phyloP scores from a whole-genome alignment of 2,113 vertebrate species.

The Euleptes europaea region DNA sequence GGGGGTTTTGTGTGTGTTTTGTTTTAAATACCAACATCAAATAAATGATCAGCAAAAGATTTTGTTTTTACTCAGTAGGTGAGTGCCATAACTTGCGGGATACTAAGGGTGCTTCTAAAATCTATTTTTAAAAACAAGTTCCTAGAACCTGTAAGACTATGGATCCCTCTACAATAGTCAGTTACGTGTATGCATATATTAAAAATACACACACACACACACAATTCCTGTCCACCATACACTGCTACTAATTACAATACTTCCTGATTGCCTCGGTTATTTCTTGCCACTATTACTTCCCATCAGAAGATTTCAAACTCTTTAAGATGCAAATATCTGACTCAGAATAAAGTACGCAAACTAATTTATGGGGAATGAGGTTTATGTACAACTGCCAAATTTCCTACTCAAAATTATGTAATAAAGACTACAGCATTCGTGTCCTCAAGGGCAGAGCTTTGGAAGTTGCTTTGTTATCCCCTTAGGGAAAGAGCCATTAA shows the following conservation, averaged over 20 bases:
- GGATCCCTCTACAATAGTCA: not conserved
- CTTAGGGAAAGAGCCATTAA: constrained; percentile 11
- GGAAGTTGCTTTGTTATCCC: not conserved
- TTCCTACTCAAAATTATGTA: too few species aligned
- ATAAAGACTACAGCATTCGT: too few species aligned
- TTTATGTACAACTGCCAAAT: too few species aligned
- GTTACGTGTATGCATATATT: not conserved
- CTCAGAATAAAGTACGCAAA: not conserved
- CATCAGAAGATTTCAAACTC: not conserved
- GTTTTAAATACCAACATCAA: too few species aligned
- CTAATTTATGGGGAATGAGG: too few species aligned
- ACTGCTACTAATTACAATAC: not conserved
- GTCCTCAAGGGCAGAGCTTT: not conserved
- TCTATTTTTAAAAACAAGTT: not conserved
- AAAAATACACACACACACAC: too few species aligned
- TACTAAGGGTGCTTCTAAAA: not conserved
- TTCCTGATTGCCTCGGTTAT: not conserved
- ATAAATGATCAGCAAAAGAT: not conserved
- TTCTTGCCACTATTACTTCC: not conserved
- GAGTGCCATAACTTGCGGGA: not conserved
- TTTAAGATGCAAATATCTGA: too few species aligned
- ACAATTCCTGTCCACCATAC: not conserved
- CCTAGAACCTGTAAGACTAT: not conserved
- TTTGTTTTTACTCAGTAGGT: not conserved
- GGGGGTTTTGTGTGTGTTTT: too few species aligned